phyloP scores from a whole-genome alignment of 2,113 vertebrate genomes.

The Dicentrarchus labrax region DNA sequence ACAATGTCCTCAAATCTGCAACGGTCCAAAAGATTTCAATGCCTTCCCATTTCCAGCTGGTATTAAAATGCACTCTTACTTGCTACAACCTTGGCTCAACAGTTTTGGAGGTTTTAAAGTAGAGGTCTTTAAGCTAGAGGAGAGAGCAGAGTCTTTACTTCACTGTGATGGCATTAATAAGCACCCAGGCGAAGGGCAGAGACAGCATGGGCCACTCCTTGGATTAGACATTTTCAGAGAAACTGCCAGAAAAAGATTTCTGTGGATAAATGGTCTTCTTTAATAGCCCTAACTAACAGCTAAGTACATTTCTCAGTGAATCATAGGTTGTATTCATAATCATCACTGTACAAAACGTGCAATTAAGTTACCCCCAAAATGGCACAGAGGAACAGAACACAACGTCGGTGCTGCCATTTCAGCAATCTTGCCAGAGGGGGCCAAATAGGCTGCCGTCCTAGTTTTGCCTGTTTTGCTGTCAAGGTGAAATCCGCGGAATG shows the following conservation, averaged over 20 bases:
- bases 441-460: conserved; percentile 40
- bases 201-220: neutral
- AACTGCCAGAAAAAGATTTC: conserved; percentile 9
- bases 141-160: neutral
- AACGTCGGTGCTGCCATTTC: conserved; percentile 37
- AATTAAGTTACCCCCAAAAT: conserved; percentile 2
- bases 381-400: conserved; percentile 35
- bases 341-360: too few species aligned
- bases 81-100: too few species aligned
- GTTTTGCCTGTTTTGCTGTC: conserved; percentile 42
- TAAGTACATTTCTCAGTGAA: conserved; percentile 1
- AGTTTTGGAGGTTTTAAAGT: neutral
- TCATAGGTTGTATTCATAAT: neutral
- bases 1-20: neutral
- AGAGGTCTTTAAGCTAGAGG: neutral
- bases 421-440: conserved; percentile 41
- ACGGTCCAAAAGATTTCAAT: neutral
- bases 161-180: conserved; percentile 9
- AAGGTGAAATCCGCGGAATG: conserved; percentile 72
- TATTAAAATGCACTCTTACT: neutral
- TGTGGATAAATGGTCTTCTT: conserved; percentile 11
- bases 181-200: neutral
- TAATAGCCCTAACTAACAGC: conserved; percentile 5
- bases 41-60: neutral
- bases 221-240: conserved; percentile 8